Evolutionary conservation across 1,140 invertebrate genomes (phyloP), one percentile per base, ranked within the genome.

Genomic region (Zaprionus africanus): DNA sequence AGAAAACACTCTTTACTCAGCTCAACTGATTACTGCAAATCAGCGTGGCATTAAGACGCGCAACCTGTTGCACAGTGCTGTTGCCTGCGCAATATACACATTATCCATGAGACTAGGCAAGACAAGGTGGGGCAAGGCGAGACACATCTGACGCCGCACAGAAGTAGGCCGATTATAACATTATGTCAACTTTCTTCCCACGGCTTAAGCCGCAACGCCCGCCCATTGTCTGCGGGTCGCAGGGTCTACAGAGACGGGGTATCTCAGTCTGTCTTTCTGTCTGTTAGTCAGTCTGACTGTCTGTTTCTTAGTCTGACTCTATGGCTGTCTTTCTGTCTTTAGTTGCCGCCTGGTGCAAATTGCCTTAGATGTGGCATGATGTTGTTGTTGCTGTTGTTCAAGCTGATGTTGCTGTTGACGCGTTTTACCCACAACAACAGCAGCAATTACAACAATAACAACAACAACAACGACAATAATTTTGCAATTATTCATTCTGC

Each of bases 101-200:
- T 88, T 90, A 88, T 90, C 79, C 79, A 79, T 72, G 63, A 76
- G 77, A 64, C 74, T 36, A 65, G 63, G 72, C 61, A 17, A 15
- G 38, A 41, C 15, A 12, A n/a, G 38, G 38, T 41, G 41, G 41
- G n/a, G 6, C 85, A 68, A 74, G 78, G 88, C 84, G 83, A 87
- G 83, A 84, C 49, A 24, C 28, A 26, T 28, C 13, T 13, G 28
- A 24, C 19, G 19, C 12, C 51, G 54, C 80, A 79, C 57, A 78
- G 77, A 81, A 88, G 84, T 88, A 54, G 74, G 78, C 58, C 84
- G 85, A 88, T 88, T 88, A 88, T 88, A 90, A 84, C 85, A 88
- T 88, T 88, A 88, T 88, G 85, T 88, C 85, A 88, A 88, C 85
- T 88, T 88, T 88, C 85, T 90, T 88, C 85, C 85, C 85, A 88